phyloP scores from a whole-genome alignment of 2,113 vertebrate species.

The Sturnira hondurensis region DNA sequence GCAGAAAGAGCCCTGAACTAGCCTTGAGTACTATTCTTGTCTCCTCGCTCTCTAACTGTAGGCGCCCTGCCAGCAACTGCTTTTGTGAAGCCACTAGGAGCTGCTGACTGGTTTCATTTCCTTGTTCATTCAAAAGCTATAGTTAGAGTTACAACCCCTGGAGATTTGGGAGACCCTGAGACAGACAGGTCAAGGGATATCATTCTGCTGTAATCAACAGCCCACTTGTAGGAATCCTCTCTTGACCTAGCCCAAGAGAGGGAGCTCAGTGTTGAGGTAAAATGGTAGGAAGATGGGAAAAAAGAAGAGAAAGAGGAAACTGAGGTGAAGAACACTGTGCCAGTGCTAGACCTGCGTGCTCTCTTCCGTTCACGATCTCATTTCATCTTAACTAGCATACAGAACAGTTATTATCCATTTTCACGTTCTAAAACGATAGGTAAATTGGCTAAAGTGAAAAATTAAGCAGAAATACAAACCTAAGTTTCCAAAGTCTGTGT shows the following conservation, averaged over 20 bases:
- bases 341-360: not conserved
- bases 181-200: constrained; percentile 28
- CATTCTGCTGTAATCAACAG: constrained; percentile 1
- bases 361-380: not conserved
- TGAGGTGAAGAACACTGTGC: not conserved
- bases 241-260: not conserved
- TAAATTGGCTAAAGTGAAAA: not conserved
- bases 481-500: not conserved
- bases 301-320: not conserved
- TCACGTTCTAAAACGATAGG: not conserved
- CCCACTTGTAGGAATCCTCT: not conserved
- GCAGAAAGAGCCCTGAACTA: constrained; percentile 54
- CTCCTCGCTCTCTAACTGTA: constrained; percentile 37
- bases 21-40: constrained; percentile 69
- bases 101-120: constrained; percentile 69
- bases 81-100: constrained; percentile 68
- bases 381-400: not conserved
- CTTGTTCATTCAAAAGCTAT: constrained; percentile 51
- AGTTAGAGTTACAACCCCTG: constrained; percentile 50
- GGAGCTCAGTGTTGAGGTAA: not conserved
- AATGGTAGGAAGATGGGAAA: not conserved
- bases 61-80: constrained; percentile 62
- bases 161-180: constrained; percentile 6
- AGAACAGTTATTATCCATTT: not conserved
- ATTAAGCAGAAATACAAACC: not conserved